Evolutionary conservation across 1,140 invertebrate genomes (phyloP).

Genomic region (Drosophila nigromelanica): DNA sequence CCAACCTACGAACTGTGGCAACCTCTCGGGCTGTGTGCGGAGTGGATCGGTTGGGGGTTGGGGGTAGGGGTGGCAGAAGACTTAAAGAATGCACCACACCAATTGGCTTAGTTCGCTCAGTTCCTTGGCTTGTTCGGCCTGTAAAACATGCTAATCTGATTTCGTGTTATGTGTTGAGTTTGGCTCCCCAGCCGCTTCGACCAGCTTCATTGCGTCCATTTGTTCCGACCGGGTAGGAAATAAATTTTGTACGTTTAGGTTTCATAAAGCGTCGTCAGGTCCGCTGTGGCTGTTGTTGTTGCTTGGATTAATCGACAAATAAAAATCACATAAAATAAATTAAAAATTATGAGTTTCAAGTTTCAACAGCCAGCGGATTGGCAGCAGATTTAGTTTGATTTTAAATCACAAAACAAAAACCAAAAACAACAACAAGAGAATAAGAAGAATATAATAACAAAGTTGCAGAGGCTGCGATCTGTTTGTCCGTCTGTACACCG

Average conservation of each 20-base stretch:
- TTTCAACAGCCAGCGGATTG: conserved; percentile 76
- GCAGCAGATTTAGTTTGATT: conserved; percentile 80
- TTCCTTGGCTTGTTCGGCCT: conserved; percentile 66
- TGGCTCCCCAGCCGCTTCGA: conserved; percentile 12
- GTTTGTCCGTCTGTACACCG: conserved; percentile 1
- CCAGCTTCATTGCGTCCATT: conserved; percentile 1
- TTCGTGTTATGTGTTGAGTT: conserved; percentile 80
- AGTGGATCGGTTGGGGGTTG: not conserved
- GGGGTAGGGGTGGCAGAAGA: not conserved
- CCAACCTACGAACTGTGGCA: conserved; percentile 17
- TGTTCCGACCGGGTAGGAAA: conserved; percentile 54
- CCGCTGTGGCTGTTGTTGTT: conserved; percentile 28
- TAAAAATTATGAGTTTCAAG: conserved; percentile 83
- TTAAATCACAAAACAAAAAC: conserved; percentile 54
- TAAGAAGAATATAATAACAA: conserved; percentile 46
- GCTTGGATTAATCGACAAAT: conserved; percentile 79
- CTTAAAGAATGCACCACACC: conserved; percentile 36
- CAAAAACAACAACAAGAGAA: not conserved
- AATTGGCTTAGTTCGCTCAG: conserved; percentile 73
- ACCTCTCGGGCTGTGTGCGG: not conserved
- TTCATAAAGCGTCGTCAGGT: conserved; percentile 75
- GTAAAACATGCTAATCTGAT: conserved; percentile 81
- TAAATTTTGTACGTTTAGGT: conserved; percentile 82
- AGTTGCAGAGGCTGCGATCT: conserved; percentile 44
- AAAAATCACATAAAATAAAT: conserved; percentile 83